Evolutionary conservation across 1,140 invertebrate species (phyloP).

Genomic region (Lordiphosa collinella): DNA sequence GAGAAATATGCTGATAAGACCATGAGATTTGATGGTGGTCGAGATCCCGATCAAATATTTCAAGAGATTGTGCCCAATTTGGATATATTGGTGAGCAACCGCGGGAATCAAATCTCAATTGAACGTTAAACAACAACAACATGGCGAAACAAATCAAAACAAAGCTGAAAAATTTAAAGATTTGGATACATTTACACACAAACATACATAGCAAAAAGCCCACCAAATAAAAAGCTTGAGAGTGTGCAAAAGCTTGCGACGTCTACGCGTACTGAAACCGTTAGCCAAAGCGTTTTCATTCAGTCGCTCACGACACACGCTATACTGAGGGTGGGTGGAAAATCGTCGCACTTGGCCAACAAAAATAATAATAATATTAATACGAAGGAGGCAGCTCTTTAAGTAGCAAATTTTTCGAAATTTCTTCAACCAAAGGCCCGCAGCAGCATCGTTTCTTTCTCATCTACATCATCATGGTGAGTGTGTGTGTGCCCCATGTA

Average conservation of each 20-base stretch:
- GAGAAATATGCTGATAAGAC: slow-evolving; percentile 12
- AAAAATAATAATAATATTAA: slow-evolving; percentile 19
- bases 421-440: slow-evolving; percentile 45
- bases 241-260: slow-evolving; percentile 35
- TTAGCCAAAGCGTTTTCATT: slow-evolving; percentile 63
- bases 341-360: slow-evolving; percentile 18
- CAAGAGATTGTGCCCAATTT: slow-evolving; percentile 21
- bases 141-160: slow-evolving; percentile 2
- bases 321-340: slow-evolving; percentile 53
- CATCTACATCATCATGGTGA: slow-evolving; percentile 70
- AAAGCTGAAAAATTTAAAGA: not conserved
- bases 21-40: slow-evolving; percentile 17
- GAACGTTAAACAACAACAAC: not conserved
- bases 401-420: slow-evolving; percentile 40
- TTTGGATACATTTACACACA: not conserved
- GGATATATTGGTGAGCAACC: slow-evolving; percentile 7
- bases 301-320: slow-evolving; percentile 62
- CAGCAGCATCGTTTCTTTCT: slow-evolving; percentile 49
- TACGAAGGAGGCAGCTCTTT: slow-evolving; percentile 8
- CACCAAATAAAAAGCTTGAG: slow-evolving; percentile 15
- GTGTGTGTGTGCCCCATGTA: slow-evolving; percentile 23
- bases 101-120: slow-evolving; percentile 4
- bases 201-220: slow-evolving; percentile 2
- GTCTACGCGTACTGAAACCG: slow-evolving; percentile 58
- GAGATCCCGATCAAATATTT: slow-evolving; percentile 12